Base-by-base conservation (phyloP, 2,888 invertebrate species). In the Heliconius charithonia region DNA sequence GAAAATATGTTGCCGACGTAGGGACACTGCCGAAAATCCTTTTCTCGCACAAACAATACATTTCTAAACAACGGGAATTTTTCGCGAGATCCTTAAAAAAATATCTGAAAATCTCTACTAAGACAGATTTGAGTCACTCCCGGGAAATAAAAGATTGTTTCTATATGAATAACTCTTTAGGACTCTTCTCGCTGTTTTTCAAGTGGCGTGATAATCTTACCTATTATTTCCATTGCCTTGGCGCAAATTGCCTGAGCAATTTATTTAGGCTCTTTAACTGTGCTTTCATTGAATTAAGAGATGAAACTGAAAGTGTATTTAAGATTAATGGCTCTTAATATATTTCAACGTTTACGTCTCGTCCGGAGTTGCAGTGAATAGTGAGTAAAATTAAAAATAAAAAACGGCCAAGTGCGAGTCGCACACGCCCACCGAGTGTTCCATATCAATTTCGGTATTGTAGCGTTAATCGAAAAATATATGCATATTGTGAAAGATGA, bases 71-170 rank as follows among this genome's bases (percentile, higher is more conserved):
- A 85, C 85, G 85, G 84, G 83, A 85, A 85, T 85, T 86, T 89
- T 87, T 86, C 85, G 83, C 85, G 87, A 85, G 87, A 86, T 87
- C 85, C 87, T 85, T 85, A 83, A 86, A 88, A 88, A 89, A 86
- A 89, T 88, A 87, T 87, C 89, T 88, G 83, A 85, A 87, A 89
- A 89, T 90, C 88, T 90, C 86, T 83, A 84, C 84, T 83, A 82
- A 83, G 83, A 84, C 82, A 82, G 83, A 83, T 83, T 84, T 69
- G 85, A 81, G 84, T 86, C 85, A 86, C 91, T 88, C 90, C 80
- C 85, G 90, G 90, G 90, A 90, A 91, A 92, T 92, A 92, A 91
- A 89, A 90, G 88, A 90, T 91, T 90, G 88, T 88, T 76, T 78
- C 74, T 78, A 74, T 77, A 81, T 78, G 76, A 80, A 81, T 81